A percentile compares a stretch with the other conserved stretches of the same genome.
Evolutionary conservation across 2,888 invertebrate species (phyloP).

Genomic region (Polietes domitor): DNA sequence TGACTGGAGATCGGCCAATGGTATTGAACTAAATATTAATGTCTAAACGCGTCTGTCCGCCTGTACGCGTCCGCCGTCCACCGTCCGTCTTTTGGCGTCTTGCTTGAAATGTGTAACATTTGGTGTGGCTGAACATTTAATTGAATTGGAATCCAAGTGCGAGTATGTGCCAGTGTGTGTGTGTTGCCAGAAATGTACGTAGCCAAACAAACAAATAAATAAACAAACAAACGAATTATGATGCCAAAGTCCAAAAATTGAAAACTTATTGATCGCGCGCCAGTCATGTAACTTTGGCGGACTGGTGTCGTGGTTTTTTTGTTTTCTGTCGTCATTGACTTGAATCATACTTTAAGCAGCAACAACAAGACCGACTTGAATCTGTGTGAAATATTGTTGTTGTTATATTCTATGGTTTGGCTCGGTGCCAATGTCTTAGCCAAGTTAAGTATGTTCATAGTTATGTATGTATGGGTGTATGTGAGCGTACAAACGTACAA

Average conservation of each 20-base stretch:
- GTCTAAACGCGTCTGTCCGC: slow-evolving; percentile 19
- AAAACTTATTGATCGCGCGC: slow-evolving; percentile 53
- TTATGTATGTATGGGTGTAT: neutral
- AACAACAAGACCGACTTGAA: neutral
- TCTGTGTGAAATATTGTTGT: slow-evolving; percentile 14
- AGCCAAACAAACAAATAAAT: too few relatives aligned
- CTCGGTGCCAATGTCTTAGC: slow-evolving; percentile 8
- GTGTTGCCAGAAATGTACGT: neutral
- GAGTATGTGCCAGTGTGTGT: neutral
- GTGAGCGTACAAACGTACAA: too few relatives aligned
- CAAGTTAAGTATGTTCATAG: neutral
- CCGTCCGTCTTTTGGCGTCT: slow-evolving; percentile 5
- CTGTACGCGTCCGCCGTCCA: slow-evolving; percentile 6
- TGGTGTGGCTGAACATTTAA: neutral
- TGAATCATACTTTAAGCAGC: slow-evolving; percentile 32
- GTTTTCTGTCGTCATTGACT: slow-evolving; percentile 54
- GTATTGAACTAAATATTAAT: slow-evolving; percentile 63
- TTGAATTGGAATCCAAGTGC: neutral
- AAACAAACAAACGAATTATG: slow-evolving; percentile 15
- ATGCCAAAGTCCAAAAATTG: slow-evolving; percentile 45
- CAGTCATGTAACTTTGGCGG: slow-evolving; percentile 57
- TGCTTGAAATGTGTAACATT: too few relatives aligned
- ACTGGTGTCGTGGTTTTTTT: slow-evolving; percentile 33
- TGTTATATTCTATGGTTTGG: neutral
- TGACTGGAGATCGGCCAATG: slow-evolving; percentile 30